phyloP scores from a whole-genome alignment of 2,888 invertebrate species.

The Mesorhabditis sp. region DNA sequence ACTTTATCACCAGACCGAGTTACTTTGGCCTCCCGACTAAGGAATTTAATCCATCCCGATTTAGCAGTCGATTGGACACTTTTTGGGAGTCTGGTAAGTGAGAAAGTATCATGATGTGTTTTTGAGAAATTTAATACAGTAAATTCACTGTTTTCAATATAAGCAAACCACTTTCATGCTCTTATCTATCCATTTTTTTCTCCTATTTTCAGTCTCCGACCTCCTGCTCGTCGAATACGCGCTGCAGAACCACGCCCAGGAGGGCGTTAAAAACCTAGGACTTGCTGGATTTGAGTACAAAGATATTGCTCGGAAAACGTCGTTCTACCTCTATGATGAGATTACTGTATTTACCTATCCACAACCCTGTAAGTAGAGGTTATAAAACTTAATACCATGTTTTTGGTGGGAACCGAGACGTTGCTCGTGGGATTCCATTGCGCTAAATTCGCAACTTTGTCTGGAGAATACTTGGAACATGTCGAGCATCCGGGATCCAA shows the following conservation, averaged over 20 bases:
- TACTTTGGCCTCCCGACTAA: neutral
- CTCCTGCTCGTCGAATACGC: neutral
- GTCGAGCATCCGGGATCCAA: neutral
- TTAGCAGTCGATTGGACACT: neutral
- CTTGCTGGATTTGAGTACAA: neutral
- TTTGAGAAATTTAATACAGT: neutral
- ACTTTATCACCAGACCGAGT: neutral
- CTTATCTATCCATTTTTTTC: too few species aligned
- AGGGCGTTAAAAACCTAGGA: neutral
- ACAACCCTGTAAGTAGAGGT: neutral
- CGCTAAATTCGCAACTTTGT: neutral
- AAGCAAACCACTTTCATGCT: too few species aligned
- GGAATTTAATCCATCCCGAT: neutral
- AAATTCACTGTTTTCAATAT: too few species aligned
- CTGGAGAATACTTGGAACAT: neutral
- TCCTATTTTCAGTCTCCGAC: neutral
- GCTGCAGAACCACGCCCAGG: neutral
- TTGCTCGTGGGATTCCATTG: neutral
- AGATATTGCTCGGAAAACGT: neutral
- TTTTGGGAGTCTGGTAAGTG: neutral
- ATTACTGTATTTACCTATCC: neutral
- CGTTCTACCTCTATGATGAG: constrained; percentile 1
- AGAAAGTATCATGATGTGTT: neutral
- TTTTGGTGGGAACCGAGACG: neutral
- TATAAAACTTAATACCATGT: neutral